Conservation (phyloP, 2,113 vertebrate genomes). For the Cathartes aura region DNA sequence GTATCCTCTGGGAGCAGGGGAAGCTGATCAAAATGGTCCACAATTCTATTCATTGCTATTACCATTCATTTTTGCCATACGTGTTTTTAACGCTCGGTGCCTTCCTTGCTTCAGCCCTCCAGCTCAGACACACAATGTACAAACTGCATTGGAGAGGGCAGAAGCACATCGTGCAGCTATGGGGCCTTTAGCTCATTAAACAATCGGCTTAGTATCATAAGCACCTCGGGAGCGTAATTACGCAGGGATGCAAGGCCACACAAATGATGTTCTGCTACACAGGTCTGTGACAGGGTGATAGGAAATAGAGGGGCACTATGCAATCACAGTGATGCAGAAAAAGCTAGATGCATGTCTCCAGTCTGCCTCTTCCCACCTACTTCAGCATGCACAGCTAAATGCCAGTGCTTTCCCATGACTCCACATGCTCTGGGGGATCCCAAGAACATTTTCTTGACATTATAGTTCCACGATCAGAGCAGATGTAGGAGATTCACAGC, state of each 20-base stretch:
- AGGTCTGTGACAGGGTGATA: neutral
- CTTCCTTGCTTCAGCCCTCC: neutral
- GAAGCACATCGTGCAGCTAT: neutral
- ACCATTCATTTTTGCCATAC: neutral
- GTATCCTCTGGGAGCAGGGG: neutral
- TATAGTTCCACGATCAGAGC: neutral
- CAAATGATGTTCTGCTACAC: neutral
- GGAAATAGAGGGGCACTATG: neutral
- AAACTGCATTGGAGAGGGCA: neutral
- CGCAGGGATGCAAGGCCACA: accelerated
- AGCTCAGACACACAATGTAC: neutral
- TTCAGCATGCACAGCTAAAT: neutral
- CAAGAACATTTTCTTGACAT: neutral
- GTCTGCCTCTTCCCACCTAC: neutral
- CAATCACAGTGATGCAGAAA: accelerated
- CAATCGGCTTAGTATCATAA: accelerated
- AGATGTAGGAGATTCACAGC: neutral
- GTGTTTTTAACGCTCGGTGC: accelerated
- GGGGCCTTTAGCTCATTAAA: neutral
- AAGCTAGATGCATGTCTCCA: neutral
- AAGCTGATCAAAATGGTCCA: neutral
- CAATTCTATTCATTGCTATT: neutral
- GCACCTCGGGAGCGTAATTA: neutral
- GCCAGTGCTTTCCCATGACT: neutral
- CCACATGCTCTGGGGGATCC: neutral